Evolutionary conservation across 2,113 vertebrate genomes (phyloP), one percentile per base, ranked within the genome.

Genomic region (Cricetomys ansorgei): DNA sequence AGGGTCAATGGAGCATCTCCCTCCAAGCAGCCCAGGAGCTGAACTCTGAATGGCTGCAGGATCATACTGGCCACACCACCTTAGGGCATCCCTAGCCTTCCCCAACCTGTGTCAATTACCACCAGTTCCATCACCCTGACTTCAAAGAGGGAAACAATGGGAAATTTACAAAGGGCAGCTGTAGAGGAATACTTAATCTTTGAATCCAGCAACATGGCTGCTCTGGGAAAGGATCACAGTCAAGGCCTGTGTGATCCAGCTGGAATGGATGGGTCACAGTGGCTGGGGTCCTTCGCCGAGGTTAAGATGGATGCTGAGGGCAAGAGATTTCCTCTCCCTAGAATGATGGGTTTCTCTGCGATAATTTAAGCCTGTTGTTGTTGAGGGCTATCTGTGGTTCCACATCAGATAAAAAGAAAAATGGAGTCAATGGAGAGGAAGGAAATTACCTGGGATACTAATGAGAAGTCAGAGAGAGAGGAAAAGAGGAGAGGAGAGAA

Each of bases 161-260:
- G 72, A 73, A 93, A 93, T 95, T 96, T 93, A 93, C 93, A 95
- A 80, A 96, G 93, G 76, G 69, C 93, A 81, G 81, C 96, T n/a
- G n/a, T n/a, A n/a, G n/a, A n/a, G n/a, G n/a, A n/a, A n/a, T n/a
- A n/a, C n/a, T n/a, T n/a, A n/a, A n/a, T n/a, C n/a, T n/a, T n/a
- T n/a, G n/a, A n/a, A n/a, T n/a, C n/a, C n/a, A n/a, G n/a, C n/a
- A n/a, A n/a, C n/a, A n/a, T n/a, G n/a, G n/a, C n/a, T n/a, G n/a
- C n/a, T n/a, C n/a, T n/a, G n/a, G n/a, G n/a, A n/a, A n/a, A n/a
- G n/a, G n/a, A n/a, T n/a, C n/a, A n/a, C n/a, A n/a, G n/a, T n/a
- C n/a, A n/a, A n/a, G n/a, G n/a, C n/a, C n/a, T n/a, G n/a, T n/a
- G n/a, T n/a, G n/a, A n/a, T n/a, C n/a, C n/a, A n/a, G n/a, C n/a